Percentiles rank a stretch among this genome's conserved stretches.
These are phyloP conservation scores for Trichopoda pennipes DNA, from an alignment of 2,888 invertebrate species.

Conservation along the genomic window DNA sequence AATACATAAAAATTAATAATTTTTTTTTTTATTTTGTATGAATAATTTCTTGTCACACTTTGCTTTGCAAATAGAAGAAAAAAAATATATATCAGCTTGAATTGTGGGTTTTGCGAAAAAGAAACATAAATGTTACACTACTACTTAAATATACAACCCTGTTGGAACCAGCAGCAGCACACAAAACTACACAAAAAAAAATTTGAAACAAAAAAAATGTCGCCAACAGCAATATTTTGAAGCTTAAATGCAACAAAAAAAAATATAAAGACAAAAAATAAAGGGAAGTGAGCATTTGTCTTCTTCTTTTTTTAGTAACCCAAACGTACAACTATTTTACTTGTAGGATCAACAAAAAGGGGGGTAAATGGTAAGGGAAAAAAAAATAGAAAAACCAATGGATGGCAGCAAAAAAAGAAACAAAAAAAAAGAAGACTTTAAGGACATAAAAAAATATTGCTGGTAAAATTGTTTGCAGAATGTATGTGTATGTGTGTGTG, in stretches of 20 bases:
- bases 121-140: slow-evolving; percentile 32
- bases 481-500: slow-evolving; percentile 9
- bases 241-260: slow-evolving; percentile 19
- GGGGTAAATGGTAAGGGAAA: slow-evolving; percentile 10
- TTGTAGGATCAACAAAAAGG: slow-evolving; percentile 36
- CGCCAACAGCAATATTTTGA: slow-evolving; percentile 50
- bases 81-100: slow-evolving; percentile 21
- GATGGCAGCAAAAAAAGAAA: slow-evolving; percentile 28
- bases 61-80: not conserved
- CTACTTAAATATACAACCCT: slow-evolving; percentile 60
- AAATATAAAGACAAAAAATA: not conserved
- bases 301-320: slow-evolving; percentile 15
- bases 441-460: slow-evolving; percentile 48
- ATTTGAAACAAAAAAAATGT: slow-evolving; percentile 48
- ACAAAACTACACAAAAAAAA: not conserved
- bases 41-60: slow-evolving; percentile 8
- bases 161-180: slow-evolving; percentile 18
- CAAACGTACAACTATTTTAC: slow-evolving; percentile 23
- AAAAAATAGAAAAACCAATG: slow-evolving; percentile 35
- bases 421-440: slow-evolving; percentile 35
- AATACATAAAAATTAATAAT: too few relatives aligned
- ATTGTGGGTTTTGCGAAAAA: slow-evolving; percentile 30
- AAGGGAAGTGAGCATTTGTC: slow-evolving; percentile 40
- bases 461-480: slow-evolving; percentile 22
- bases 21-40: not conserved